Evolutionary conservation across 2,888 invertebrate species (phyloP).

Genomic region (Plebejus melissa): DNA sequence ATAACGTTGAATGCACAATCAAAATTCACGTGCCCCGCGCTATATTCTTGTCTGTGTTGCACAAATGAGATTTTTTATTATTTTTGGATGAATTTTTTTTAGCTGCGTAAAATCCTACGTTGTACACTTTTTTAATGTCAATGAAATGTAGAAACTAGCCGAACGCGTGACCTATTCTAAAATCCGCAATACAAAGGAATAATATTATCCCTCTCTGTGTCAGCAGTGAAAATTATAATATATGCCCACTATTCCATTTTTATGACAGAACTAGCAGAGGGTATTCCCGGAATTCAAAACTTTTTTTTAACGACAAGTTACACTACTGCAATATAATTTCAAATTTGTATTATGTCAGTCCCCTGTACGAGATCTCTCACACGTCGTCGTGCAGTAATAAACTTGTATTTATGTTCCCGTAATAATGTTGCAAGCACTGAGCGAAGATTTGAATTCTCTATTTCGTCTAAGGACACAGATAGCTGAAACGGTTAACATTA

Average conservation of each 20-base stretch:
- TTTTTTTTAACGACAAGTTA: background rate
- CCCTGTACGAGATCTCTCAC: background rate
- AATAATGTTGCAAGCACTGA: constrained; percentile 4
- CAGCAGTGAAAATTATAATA: too few relatives aligned
- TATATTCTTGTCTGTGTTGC: background rate
- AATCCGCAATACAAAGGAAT: background rate
- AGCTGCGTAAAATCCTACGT: too few relatives aligned
- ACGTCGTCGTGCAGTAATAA: background rate
- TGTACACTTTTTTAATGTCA: too few relatives aligned
- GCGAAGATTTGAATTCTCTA: background rate
- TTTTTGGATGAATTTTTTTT: too few relatives aligned
- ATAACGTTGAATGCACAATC: background rate
- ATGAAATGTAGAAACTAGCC: background rate
- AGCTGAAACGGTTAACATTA: too few relatives aligned
- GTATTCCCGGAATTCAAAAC: background rate
- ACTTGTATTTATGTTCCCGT: constrained; percentile 13
- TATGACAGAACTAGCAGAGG: background rate
- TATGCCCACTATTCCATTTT: too few relatives aligned
- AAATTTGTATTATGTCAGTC: background rate
- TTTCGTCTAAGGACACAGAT: background rate
- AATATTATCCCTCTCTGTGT: background rate
- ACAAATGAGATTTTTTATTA: background rate
- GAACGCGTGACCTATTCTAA: background rate
- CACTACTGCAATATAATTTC: background rate
- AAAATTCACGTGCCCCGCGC: too few relatives aligned